Evolutionary conservation across 2,797 vertebrate species (phyloP).

Genomic region (Avahi laniger): DNA sequence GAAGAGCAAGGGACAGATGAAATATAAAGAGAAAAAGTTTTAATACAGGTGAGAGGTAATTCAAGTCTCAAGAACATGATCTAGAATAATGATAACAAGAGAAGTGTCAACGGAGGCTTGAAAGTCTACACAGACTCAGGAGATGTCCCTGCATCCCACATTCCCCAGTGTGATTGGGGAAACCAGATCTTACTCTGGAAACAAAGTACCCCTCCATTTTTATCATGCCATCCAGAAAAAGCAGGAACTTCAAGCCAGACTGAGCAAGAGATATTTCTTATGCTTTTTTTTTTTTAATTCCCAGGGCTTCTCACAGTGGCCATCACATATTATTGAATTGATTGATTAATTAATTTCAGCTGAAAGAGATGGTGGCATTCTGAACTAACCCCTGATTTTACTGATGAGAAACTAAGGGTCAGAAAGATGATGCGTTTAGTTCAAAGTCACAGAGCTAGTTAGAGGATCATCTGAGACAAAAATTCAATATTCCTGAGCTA

Average conservation of each 20-base stretch:
- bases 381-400: neutral
- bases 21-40: neutral
- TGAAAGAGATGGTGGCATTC: neutral
- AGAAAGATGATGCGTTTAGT: neutral
- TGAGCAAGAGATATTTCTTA: neutral
- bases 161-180: neutral
- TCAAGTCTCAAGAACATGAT: neutral
- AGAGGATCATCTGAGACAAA: neutral
- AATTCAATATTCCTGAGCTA: neutral
- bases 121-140: neutral
- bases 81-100: neutral
- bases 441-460: neutral
- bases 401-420: neutral
- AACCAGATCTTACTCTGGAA: neutral
- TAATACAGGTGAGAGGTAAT: neutral
- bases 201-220: neutral
- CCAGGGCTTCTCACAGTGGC: neutral
- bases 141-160: neutral
- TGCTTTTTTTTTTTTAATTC: neutral
- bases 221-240: neutral
- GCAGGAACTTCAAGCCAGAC: neutral
- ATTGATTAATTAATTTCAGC: conserved; percentile 1
- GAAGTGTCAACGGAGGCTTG: neutral
- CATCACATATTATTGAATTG: neutral
- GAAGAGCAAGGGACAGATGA: neutral